phyloP scores from a whole-genome alignment of 2,113 vertebrate species.

The Aldabrachelys gigantea region DNA sequence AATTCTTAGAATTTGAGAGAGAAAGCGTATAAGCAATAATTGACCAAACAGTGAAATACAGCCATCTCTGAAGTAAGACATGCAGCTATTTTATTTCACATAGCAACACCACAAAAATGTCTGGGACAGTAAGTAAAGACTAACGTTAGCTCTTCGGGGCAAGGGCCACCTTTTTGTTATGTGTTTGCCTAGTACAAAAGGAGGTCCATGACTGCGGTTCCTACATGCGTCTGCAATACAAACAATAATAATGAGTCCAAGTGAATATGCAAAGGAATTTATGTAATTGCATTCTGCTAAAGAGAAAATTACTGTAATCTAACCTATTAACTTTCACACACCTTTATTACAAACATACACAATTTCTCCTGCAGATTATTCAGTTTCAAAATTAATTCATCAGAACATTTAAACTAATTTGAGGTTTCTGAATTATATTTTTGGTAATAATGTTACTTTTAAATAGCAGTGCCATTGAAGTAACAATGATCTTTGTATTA shows the following conservation, averaged over 20 bases:
- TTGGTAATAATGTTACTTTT: background rate
- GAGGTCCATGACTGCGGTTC: background rate
- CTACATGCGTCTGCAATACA: background rate
- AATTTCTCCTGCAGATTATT: background rate
- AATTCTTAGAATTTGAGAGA: background rate
- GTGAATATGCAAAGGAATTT: accelerated
- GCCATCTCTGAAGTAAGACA: background rate
- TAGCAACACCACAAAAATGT: background rate
- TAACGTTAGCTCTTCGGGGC: background rate
- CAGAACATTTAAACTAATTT: background rate
- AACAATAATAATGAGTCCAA: background rate
- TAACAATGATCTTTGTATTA: background rate
- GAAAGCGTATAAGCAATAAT: background rate
- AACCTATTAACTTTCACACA: accelerated
- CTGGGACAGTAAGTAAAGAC: background rate
- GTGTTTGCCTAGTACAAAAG: background rate
- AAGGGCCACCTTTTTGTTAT: background rate
- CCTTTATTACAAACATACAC: accelerated
- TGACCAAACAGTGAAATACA: background rate
- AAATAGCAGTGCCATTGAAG: background rate
- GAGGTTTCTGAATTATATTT: background rate
- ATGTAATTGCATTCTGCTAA: background rate
- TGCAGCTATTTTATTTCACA: background rate
- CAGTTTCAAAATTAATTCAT: background rate
- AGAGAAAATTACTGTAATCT: background rate